Evolutionary conservation across 2,888 invertebrate species (phyloP).

Genomic region (Galeruca laticollis): DNA sequence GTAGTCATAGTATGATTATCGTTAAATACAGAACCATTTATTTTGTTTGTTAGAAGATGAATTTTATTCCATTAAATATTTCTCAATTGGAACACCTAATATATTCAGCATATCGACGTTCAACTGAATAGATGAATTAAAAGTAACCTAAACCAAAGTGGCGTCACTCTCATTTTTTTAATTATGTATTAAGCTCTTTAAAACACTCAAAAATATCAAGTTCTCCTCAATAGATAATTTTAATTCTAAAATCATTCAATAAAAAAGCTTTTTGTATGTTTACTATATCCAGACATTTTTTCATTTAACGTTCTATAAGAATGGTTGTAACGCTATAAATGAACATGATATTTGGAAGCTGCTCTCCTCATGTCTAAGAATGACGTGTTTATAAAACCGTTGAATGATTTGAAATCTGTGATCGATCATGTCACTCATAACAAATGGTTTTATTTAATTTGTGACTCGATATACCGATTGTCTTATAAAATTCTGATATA

Average conservation of each 20-base stretch:
- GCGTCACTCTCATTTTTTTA: background rate
- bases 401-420: conserved; percentile 47
- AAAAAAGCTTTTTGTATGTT: background rate
- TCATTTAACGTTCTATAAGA: conserved; percentile 12
- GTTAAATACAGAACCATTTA: background rate
- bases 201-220: background rate
- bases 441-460: conserved; percentile 37
- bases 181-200: background rate
- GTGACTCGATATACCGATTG: conserved; percentile 12
- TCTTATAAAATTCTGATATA: background rate
- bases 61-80: no score
- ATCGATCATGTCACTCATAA: conserved; percentile 46
- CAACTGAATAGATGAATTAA: no score
- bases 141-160: background rate
- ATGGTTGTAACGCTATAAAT: conserved; percentile 19
- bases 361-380: conserved; percentile 43
- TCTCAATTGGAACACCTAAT: no score
- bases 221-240: background rate
- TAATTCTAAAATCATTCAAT: background rate
- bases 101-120: no score
- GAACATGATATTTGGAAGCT: conserved; percentile 35
- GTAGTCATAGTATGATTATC: no score
- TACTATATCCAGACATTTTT: conserved; percentile 7
- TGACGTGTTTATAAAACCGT: conserved; percentile 48
- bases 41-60: no score